A percentile compares a stretch with the other conserved stretches of the same genome.
Conservation (phyloP, 1,140 invertebrate species). For the Pogonomyrmex barbatus region DNA sequence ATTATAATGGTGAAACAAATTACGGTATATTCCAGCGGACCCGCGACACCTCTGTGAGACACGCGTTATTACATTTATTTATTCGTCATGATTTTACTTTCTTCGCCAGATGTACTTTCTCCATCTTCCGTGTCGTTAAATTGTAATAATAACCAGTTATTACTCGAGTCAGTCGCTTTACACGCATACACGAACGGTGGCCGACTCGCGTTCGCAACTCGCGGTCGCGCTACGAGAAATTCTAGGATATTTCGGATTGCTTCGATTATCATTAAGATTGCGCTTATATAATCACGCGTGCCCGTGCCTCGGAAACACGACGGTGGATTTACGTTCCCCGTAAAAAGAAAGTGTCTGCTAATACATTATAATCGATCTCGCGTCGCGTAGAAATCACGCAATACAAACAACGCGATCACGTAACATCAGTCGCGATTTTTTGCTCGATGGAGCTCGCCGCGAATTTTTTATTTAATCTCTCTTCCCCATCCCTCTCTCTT, state of each 20-base stretch:
- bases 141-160: conserved; percentile 58
- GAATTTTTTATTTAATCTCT: background rate
- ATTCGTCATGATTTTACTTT: conserved; percentile 53
- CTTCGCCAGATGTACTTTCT: conserved; percentile 65
- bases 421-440: conserved; percentile 3
- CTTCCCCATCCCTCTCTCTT: no score
- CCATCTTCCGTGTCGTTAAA: conserved; percentile 59
- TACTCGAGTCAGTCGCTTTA: conserved; percentile 49
- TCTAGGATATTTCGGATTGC: conserved; percentile 31
- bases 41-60: background rate
- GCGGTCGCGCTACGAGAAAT: background rate
- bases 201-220: background rate
- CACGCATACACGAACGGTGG: background rate
- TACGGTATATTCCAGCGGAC: background rate
- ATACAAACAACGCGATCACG: conserved; percentile 29
- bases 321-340: background rate
- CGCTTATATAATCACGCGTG: conserved; percentile 42
- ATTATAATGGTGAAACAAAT: background rate
- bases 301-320: background rate
- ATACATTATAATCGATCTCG: conserved; percentile 36
- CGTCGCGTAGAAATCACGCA: conserved; percentile 24
- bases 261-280: conserved; percentile 25
- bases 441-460: background rate
- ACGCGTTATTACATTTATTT: conserved; percentile 45
- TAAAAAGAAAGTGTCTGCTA: conserved; percentile 51